Evolutionary conservation across 2,888 invertebrate species (phyloP).

Genomic region (Drosophila antonietae): DNA sequence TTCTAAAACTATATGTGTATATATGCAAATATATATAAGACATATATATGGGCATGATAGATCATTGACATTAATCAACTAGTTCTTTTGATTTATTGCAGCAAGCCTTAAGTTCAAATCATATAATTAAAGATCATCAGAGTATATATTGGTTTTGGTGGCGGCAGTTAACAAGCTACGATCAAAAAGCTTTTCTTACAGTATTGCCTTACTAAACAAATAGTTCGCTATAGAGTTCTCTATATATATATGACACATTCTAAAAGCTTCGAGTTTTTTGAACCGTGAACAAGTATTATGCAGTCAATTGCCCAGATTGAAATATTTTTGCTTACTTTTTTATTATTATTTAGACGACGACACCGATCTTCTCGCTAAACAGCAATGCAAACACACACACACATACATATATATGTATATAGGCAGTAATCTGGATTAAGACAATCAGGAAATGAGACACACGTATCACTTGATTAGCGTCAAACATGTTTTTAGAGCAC

Average conservation of each 20-base stretch:
- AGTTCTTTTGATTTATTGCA: neutral
- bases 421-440: constrained; percentile 45
- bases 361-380: constrained; percentile 7
- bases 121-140: no score
- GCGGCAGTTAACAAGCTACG: no score
- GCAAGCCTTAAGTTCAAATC: no score
- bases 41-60: no score
- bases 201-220: neutral
- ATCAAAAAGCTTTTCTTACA: neutral
- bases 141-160: no score
- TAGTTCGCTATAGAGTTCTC: neutral
- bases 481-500: constrained; percentile 28
- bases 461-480: constrained; percentile 51
- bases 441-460: constrained; percentile 65
- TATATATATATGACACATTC: neutral
- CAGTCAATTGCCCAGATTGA: neutral
- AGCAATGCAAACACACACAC: constrained; percentile 9
- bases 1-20: neutral
- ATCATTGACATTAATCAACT: neutral
- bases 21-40: neutral
- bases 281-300: neutral
- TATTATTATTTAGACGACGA: constrained; percentile 9
- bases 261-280: neutral
- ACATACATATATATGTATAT: neutral
- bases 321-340: neutral